Conservation (phyloP, 2,797 vertebrate genomes). For the Paramormyrops hopkinsi region DNA sequence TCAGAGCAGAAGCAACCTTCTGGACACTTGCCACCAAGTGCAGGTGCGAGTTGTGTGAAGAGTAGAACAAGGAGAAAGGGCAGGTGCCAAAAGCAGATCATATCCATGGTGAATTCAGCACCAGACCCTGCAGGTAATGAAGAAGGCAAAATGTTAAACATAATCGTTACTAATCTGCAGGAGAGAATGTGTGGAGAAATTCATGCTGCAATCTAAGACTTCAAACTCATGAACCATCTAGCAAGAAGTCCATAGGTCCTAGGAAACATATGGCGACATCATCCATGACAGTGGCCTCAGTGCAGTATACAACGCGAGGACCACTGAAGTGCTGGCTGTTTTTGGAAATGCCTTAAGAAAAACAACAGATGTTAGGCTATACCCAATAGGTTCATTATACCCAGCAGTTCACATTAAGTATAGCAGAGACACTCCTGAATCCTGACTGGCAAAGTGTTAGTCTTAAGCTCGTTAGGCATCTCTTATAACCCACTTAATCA, state of each 20-base stretch:
- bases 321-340: not conserved
- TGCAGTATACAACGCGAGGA: not conserved
- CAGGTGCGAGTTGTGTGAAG: conserved; percentile 41
- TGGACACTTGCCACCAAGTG: conserved; percentile 63
- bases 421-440: not conserved
- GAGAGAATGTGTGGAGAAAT: not conserved
- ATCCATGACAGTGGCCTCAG: not conserved
- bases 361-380: not conserved
- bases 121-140: conserved; percentile 14
- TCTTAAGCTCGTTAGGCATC: not conserved
- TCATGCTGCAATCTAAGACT: not conserved
- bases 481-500: not conserved
- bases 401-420: not conserved
- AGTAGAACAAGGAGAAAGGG: conserved; percentile 49
- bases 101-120: conserved; percentile 42
- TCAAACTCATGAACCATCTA: not conserved
- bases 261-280: not conserved
- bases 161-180: not conserved
- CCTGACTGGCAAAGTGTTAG: not conserved
- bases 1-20: conserved; percentile 64
- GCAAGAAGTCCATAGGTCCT: not conserved
- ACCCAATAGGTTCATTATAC: not conserved
- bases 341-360: not conserved
- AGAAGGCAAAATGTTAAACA: not conserved
- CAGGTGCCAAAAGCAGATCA: conserved; percentile 39